Evolutionary conservation across 2,113 vertebrate genomes (phyloP).

Genomic region (Podarcis cretensis): DNA sequence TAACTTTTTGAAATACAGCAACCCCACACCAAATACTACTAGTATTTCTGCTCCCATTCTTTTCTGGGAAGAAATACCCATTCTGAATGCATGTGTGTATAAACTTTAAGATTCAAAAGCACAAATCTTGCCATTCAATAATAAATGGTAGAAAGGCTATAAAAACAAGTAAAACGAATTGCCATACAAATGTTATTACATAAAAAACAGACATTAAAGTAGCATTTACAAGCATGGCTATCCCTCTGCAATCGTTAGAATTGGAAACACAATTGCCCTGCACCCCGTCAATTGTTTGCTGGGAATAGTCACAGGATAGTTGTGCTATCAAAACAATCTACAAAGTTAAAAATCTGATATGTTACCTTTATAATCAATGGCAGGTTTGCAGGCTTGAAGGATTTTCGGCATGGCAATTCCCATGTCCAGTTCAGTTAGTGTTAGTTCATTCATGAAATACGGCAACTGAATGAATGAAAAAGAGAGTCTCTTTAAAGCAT

Average conservation of each 20-base stretch:
- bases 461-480: constrained; percentile 81
- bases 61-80: neutral
- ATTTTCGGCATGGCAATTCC: constrained; percentile 96
- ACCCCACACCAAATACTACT: too few species aligned
- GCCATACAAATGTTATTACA: neutral
- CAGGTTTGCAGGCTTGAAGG: constrained; percentile 90
- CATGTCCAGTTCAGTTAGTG: constrained; percentile 97
- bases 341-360: neutral
- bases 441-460: constrained; percentile 98
- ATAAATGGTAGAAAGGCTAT: neutral
- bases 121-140: neutral
- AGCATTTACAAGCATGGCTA: neutral
- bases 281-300: neutral
- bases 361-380: constrained; percentile 94
- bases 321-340: neutral
- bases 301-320: neutral
- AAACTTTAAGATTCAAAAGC: too few species aligned
- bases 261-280: neutral
- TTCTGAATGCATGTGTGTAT: neutral
- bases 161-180: neutral
- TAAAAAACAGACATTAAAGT: neutral
- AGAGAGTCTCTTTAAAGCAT: neutral
- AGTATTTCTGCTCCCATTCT: neutral
- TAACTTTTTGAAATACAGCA: too few species aligned
- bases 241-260: neutral